Conservation (phyloP, 2,113 vertebrate genomes). For the Gymnobelideus leadbeateri region DNA sequence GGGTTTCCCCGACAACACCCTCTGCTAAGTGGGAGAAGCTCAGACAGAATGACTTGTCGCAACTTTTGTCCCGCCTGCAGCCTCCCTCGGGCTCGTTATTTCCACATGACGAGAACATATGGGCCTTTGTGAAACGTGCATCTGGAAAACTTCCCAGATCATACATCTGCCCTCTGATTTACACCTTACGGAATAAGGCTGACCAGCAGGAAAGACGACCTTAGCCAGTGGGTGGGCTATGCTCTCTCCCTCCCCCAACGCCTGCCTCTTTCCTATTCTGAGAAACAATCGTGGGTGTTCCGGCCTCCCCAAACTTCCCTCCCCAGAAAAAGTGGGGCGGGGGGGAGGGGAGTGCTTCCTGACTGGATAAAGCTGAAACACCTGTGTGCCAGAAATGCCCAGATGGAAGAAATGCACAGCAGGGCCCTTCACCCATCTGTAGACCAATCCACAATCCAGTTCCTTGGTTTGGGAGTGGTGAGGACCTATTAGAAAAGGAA, state of each 20-base stretch:
- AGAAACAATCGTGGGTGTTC: constrained; percentile 88
- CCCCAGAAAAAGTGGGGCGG: constrained; percentile 68
- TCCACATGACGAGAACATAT: constrained; percentile 76
- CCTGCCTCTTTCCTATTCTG: constrained; percentile 82
- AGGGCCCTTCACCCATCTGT: constrained; percentile 76
- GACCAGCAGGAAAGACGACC: constrained; percentile 72
- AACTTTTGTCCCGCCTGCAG: constrained; percentile 57
- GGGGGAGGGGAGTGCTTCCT: constrained; percentile 79
- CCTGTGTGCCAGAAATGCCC: constrained; percentile 82
- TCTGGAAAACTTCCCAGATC: constrained; percentile 85
- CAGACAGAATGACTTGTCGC: constrained; percentile 71
- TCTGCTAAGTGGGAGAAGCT: constrained; percentile 51
- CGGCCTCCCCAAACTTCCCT: constrained; percentile 82
- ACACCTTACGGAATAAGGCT: constrained; percentile 81
- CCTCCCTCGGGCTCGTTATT: constrained; percentile 59
- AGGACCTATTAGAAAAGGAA: constrained; percentile 72
- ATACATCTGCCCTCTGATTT: constrained; percentile 80
- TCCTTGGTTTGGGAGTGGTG: constrained; percentile 64
- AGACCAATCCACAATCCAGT: constrained; percentile 54
- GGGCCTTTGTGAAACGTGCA: constrained; percentile 76
- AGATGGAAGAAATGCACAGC: constrained; percentile 78
- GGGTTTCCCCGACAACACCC: constrained; percentile 15
- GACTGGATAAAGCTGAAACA: constrained; percentile 85
- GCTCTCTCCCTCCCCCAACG: constrained; percentile 76
- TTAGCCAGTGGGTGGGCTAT: constrained; percentile 82